phyloP scores from a whole-genome alignment of 2,113 vertebrate species.

The Tyrannus savana region DNA sequence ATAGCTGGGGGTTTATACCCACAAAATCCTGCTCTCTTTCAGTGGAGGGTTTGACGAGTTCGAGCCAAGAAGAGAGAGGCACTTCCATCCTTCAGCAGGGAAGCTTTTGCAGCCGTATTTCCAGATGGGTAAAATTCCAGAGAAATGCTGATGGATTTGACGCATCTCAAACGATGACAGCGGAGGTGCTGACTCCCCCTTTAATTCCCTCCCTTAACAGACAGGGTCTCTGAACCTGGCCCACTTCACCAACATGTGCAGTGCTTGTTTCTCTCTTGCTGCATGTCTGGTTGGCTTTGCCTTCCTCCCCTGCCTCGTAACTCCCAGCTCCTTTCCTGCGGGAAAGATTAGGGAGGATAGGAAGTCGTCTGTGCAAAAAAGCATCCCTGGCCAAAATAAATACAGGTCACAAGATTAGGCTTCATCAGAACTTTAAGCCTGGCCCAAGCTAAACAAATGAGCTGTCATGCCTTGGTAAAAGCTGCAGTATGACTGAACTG shows the following conservation, averaged over 20 bases:
- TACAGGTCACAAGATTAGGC: constrained; percentile 75
- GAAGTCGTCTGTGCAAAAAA: constrained; percentile 69
- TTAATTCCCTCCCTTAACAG: constrained; percentile 31
- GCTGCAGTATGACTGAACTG: constrained; percentile 57
- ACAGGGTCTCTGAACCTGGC: constrained; percentile 46
- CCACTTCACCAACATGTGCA: not conserved
- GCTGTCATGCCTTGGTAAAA: constrained; percentile 67
- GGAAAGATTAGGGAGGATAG: constrained; percentile 75
- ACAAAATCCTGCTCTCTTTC: not conserved
- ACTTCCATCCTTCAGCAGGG: not conserved
- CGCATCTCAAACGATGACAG: not conserved
- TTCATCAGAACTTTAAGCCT: constrained; percentile 74
- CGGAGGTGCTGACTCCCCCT: constrained; percentile 3
- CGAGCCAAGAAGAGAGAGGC: not conserved
- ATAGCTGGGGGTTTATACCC: not conserved
- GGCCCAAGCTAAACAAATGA: constrained; percentile 74
- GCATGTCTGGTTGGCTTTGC: constrained; percentile 41
- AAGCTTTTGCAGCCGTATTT: not conserved
- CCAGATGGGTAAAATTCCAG: constrained; percentile 49
- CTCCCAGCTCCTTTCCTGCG: constrained; percentile 55
- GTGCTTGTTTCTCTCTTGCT: constrained; percentile 1
- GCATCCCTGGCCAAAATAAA: constrained; percentile 71
- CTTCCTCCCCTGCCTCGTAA: not conserved
- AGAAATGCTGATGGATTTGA: constrained; percentile 7
- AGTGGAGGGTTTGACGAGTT: not conserved